phyloP scores from a whole-genome alignment of 2,797 vertebrate species.

The Anguilla obscura region DNA sequence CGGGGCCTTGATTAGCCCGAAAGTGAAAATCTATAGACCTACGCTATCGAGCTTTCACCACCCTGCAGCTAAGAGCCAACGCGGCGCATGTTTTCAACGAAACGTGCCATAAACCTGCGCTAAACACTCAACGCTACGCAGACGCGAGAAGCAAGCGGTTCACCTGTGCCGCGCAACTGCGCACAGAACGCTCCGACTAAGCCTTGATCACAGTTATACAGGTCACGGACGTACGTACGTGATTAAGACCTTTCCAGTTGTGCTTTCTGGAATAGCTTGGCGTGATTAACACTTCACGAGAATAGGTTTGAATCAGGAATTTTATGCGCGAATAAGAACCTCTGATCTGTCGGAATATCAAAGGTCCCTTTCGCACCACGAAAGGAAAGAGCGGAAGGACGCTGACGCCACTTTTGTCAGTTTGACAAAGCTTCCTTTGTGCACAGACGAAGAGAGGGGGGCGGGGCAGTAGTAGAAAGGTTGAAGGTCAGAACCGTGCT shows the following conservation, averaged over 20 bases:
- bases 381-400: constrained; percentile 20
- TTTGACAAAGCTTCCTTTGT: neutral
- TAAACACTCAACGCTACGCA: neutral
- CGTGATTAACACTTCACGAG: neutral
- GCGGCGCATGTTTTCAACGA: neutral
- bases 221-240: neutral
- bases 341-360: neutral
- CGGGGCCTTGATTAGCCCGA: neutral
- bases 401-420: neutral
- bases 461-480: constrained; percentile 57
- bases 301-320: neutral
- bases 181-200: neutral
- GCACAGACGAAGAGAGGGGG: constrained; percentile 40
- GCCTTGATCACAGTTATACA: neutral
- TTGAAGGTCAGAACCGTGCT: constrained; percentile 43
- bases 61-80: neutral
- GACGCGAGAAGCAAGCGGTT: neutral
- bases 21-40: neutral
- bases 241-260: constrained; percentile 4
- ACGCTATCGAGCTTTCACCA: neutral
- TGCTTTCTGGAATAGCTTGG: neutral
- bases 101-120: neutral
- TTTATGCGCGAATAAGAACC: neutral
- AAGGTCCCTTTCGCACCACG: neutral
- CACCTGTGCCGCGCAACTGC: neutral